A percentile compares a stretch with the other conserved stretches of the same genome.
Conservation (phyloP, 2,888 invertebrate species). For the Catocala fraxini region DNA sequence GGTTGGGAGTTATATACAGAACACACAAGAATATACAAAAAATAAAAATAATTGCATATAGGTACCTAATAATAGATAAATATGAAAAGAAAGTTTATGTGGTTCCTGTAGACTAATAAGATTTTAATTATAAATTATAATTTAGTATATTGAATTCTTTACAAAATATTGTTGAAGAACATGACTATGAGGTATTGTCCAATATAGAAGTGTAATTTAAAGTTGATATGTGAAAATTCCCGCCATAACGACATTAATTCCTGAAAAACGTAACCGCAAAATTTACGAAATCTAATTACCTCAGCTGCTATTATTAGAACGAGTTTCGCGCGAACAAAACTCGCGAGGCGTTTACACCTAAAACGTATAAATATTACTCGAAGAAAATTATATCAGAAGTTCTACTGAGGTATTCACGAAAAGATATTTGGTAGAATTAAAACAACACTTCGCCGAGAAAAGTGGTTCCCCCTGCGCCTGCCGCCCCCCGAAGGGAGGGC, state of each 20-base stretch:
- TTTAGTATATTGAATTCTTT: too few relatives aligned
- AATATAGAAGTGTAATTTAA: too few relatives aligned
- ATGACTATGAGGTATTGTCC: too few relatives aligned
- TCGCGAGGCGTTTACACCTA: slow-evolving; percentile 69
- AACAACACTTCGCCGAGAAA: slow-evolving; percentile 86
- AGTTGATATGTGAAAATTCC: not conserved
- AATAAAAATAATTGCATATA: too few relatives aligned
- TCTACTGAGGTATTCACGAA: slow-evolving; percentile 84
- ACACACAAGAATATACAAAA: too few relatives aligned
- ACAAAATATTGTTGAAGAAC: too few relatives aligned
- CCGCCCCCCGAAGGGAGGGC: slow-evolving; percentile 59
- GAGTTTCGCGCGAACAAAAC: slow-evolving; percentile 50
- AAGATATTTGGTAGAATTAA: slow-evolving; percentile 87
- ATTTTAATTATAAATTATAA: too few relatives aligned
- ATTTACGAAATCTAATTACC: slow-evolving; percentile 50
- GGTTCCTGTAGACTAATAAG: too few relatives aligned
- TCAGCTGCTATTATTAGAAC: slow-evolving; percentile 50
- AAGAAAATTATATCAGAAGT: slow-evolving; percentile 85
- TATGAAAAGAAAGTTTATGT: too few relatives aligned
- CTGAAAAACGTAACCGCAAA: slow-evolving; percentile 22
- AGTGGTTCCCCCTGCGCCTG: slow-evolving; percentile 74
- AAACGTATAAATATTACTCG: slow-evolving; percentile 80
- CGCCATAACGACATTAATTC: slow-evolving; percentile 14
- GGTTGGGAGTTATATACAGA: too few relatives aligned
- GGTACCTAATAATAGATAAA: too few relatives aligned